phyloP scores from a whole-genome alignment of 2,888 invertebrate genomes.

The Ommatoiulus sabulosus region DNA sequence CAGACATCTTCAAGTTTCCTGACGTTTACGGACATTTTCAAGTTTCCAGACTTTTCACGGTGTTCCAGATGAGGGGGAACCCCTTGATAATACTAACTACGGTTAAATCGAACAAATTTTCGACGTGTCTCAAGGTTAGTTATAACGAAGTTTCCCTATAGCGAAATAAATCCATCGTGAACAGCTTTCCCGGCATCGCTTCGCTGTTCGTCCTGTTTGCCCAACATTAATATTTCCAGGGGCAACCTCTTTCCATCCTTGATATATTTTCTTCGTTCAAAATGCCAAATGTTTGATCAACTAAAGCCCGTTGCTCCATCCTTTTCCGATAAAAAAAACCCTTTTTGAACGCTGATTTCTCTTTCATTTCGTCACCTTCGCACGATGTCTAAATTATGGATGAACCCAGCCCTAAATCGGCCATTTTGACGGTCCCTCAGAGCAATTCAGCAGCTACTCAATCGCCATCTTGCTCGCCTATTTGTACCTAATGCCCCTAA shows the following conservation, averaged over 20 bases:
- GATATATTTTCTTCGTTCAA: background rate
- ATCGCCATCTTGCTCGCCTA: constrained; percentile 19
- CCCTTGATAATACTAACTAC: no score
- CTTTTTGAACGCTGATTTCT: background rate
- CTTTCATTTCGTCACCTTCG: background rate
- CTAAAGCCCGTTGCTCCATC: background rate
- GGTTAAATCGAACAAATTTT: no score
- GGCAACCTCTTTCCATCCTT: background rate
- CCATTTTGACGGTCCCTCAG: background rate
- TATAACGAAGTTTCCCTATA: background rate
- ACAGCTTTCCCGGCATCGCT: background rate
- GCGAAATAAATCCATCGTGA: background rate
- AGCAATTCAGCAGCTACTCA: constrained; percentile 5
- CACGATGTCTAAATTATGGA: background rate
- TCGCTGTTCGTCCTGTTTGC: background rate
- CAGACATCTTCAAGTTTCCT: no score
- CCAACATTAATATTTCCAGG: background rate
- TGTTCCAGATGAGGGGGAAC: no score
- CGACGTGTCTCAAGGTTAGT: no score
- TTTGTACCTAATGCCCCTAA: background rate
- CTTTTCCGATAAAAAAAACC: background rate
- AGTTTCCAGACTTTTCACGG: no score
- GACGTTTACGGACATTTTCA: no score
- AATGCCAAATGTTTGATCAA: background rate
- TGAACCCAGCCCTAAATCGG: background rate